These are phyloP conservation scores for Tachysurus fulvidraco DNA, from an alignment of 2,113 vertebrate genomes.

Conservation along the genomic window DNA sequence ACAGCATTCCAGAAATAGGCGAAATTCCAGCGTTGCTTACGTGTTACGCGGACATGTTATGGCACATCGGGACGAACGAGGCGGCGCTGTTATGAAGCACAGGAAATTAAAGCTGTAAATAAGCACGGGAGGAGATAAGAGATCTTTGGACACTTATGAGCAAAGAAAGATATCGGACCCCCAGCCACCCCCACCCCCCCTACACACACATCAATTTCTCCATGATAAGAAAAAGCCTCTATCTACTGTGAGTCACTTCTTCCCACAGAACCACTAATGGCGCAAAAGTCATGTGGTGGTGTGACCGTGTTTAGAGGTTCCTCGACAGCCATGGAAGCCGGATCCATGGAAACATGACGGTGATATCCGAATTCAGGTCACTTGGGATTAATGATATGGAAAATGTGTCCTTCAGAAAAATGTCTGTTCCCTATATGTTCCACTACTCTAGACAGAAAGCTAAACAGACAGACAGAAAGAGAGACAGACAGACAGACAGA, in stretches of 20 bases:
- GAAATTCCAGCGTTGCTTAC: slow-evolving; percentile 64
- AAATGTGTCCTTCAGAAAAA: slow-evolving; percentile 32
- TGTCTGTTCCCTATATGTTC: neutral
- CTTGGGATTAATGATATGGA: slow-evolving; percentile 12
- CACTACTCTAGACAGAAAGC: neutral
- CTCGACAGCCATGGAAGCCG: slow-evolving; percentile 11
- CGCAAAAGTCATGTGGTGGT: slow-evolving; percentile 40
- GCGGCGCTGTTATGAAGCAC: slow-evolving; percentile 68
- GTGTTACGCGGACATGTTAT: slow-evolving; percentile 40
- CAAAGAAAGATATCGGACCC: slow-evolving; percentile 17
- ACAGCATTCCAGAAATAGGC: slow-evolving; percentile 60
- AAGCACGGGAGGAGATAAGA: slow-evolving; percentile 73
- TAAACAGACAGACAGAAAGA: too few relatives aligned
- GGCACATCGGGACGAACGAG: slow-evolving; percentile 55
- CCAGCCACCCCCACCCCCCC: slow-evolving; percentile 62
- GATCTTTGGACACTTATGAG: slow-evolving; percentile 75
- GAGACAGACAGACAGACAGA: too few relatives aligned
- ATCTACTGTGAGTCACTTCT: slow-evolving; percentile 38
- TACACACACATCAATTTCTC: slow-evolving; percentile 18
- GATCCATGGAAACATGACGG: slow-evolving; percentile 41
- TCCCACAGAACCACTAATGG: slow-evolving; percentile 39
- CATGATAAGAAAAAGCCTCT: slow-evolving; percentile 42
- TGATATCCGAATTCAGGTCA: slow-evolving; percentile 26
- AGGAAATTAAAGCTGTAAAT: slow-evolving; percentile 80
- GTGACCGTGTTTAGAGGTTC: slow-evolving; percentile 25